phyloP scores from a whole-genome alignment of 1,140 invertebrate genomes.

The Plutomurus gul region DNA sequence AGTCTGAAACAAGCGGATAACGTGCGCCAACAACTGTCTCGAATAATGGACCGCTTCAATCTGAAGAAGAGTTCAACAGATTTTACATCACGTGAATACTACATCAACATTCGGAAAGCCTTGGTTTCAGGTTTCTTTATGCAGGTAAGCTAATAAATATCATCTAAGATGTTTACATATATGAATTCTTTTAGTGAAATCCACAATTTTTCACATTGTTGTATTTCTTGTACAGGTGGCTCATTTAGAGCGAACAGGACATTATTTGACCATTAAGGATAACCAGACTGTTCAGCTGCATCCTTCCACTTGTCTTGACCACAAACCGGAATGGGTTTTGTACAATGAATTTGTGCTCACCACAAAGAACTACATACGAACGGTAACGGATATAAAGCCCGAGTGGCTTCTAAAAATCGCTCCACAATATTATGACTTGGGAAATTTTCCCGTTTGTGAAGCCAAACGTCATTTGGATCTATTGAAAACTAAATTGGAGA shows the following conservation, averaged over 20 bases:
- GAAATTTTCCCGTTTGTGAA: conserved; percentile 97
- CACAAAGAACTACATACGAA: conserved; percentile 99
- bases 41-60: conserved; percentile 91
- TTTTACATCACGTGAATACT: conserved; percentile 98
- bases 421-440: conserved; percentile 97
- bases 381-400: conserved; percentile 97
- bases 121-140: conserved; percentile 98
- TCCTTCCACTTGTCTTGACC: conserved; percentile 97
- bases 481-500: conserved; percentile 79
- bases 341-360: conserved; percentile 99
- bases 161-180: no score
- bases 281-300: conserved; percentile 98
- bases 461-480: conserved; percentile 90
- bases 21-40: conserved; percentile 77
- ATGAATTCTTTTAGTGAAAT: background rate
- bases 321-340: conserved; percentile 99
- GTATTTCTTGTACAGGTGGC: conserved; percentile 70
- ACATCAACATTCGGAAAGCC: conserved; percentile 97
- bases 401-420: conserved; percentile 94
- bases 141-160: no score
- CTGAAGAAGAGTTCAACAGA: conserved; percentile 95
- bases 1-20: conserved; percentile 93
- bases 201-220: background rate
- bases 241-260: conserved; percentile 91
- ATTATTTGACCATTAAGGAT: conserved; percentile 98